Percentiles rank a stretch among this genome's conserved stretches.
phyloP scores from a whole-genome alignment of 2,113 vertebrate genomes.

The Gymnogyps californianus region DNA sequence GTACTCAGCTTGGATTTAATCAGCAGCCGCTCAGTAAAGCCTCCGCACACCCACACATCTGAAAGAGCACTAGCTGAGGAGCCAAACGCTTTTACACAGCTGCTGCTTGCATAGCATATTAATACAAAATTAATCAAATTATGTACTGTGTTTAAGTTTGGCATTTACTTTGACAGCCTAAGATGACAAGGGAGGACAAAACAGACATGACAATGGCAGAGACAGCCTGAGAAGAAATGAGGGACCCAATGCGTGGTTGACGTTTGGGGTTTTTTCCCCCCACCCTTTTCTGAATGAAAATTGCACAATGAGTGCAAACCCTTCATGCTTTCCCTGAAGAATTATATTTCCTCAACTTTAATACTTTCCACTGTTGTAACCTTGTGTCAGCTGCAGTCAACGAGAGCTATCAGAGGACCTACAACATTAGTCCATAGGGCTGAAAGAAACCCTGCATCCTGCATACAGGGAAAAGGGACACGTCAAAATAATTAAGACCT shows the following conservation, averaged over 20 bases:
- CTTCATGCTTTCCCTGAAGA: neutral
- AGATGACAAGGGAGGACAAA: neutral
- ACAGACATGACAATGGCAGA: fast-evolving
- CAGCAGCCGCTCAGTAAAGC: neutral
- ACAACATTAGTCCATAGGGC: neutral
- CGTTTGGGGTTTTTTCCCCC: neutral
- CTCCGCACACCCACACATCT: neutral
- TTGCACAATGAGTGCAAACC: neutral
- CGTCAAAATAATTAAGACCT: neutral
- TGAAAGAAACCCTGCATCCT: neutral
- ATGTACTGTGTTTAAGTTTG: too few relatives aligned
- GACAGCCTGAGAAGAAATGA: neutral
- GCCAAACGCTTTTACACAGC: fast-evolving
- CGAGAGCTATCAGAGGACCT: neutral
- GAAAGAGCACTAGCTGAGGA: neutral
- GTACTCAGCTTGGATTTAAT: neutral
- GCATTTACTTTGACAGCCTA: neutral
- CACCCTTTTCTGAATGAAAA: neutral
- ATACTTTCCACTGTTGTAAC: neutral
- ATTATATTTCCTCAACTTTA: neutral
- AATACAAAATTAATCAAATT: neutral
- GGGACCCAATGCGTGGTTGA: neutral
- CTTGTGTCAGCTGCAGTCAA: neutral
- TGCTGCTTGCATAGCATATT: neutral
- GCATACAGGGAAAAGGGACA: neutral